These are phyloP conservation scores for Coelinius sp. DNA, from an alignment of 2,888 invertebrate genomes.

Conservation along the genomic window DNA sequence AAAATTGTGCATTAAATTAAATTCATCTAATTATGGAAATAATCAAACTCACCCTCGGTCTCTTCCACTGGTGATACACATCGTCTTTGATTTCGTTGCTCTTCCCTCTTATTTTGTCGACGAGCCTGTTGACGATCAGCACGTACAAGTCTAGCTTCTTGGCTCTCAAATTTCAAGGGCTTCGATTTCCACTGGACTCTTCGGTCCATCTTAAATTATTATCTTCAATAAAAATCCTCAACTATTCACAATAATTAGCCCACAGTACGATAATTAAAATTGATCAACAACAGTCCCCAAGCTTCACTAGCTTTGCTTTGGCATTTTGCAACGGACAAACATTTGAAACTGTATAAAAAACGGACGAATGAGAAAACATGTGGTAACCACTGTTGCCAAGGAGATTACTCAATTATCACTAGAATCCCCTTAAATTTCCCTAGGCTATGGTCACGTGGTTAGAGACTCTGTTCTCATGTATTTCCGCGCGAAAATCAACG, in stretches of 20 bases:
- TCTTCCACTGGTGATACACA: not conserved
- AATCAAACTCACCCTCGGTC: not conserved
- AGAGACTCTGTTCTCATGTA: too few relatives aligned
- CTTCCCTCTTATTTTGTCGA: not conserved
- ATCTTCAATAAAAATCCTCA: not conserved
- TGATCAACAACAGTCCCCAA: not conserved
- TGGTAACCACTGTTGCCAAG: not conserved
- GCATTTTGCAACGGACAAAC: constrained; percentile 35
- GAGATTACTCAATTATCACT: not conserved
- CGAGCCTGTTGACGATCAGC: not conserved
- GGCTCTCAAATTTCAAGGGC: not conserved
- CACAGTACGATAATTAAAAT: not conserved
- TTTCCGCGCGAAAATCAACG: not conserved
- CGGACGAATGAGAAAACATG: not conserved
- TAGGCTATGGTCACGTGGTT: not conserved
- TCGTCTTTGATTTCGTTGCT: not conserved
- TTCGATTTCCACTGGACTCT: not conserved
- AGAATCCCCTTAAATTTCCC: not conserved
- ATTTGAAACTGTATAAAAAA: constrained; percentile 36
- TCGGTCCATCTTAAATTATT: not conserved
- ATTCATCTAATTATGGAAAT: not conserved
- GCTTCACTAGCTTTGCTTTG: not conserved
- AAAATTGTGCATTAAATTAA: not conserved
- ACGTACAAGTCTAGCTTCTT: not conserved
- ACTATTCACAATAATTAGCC: not conserved